These are phyloP conservation scores for Charadrius vociferus DNA, from an alignment of 2,113 vertebrate species.

Conservation along the genomic window DNA sequence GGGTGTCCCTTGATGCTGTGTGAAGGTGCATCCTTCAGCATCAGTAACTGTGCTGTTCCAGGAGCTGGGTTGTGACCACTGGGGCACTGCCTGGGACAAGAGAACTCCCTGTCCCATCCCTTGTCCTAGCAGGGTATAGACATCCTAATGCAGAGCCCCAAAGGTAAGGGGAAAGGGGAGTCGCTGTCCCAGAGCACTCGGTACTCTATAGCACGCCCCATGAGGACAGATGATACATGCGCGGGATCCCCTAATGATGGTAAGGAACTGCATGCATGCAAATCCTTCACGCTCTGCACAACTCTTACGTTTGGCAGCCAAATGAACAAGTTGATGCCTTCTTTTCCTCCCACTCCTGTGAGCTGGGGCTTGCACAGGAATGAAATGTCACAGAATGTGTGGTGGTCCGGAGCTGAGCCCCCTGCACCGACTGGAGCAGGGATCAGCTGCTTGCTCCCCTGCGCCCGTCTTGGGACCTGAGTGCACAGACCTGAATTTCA, in stretches of 20 bases:
- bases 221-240: accelerated
- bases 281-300: not conserved
- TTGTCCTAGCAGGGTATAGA: not conserved
- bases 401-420: accelerated
- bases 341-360: not conserved
- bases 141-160: not conserved
- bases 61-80: not conserved
- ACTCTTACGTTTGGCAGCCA: not conserved
- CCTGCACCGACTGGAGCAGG: accelerated
- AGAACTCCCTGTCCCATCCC: not conserved
- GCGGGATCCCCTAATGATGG: not conserved
- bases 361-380: not conserved
- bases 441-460: not conserved
- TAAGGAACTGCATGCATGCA: not conserved
- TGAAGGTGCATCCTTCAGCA: not conserved
- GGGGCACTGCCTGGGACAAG: not conserved
- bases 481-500: not conserved
- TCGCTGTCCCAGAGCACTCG: not conserved
- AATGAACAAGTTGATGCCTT: accelerated
- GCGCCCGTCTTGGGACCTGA: accelerated
- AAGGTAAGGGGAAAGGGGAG: not conserved
- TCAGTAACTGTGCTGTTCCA: not conserved
- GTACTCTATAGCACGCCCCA: not conserved
- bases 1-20: not conserved
- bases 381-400: accelerated